Evolutionary conservation across 2,797 vertebrate species (phyloP).

Genomic region (Silurus aristotelis): DNA sequence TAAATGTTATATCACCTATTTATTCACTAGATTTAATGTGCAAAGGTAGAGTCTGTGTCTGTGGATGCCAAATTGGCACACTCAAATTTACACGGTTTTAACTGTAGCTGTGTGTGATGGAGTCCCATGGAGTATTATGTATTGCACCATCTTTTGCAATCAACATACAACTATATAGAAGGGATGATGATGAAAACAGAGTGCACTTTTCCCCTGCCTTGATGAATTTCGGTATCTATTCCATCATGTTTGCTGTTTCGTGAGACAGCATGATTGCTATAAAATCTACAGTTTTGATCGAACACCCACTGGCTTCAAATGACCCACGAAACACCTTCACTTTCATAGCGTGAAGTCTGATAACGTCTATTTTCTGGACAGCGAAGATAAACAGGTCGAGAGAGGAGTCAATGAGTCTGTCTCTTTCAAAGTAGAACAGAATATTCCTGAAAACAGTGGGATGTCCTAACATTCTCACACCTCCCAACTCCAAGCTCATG

Average conservation of each 20-base stretch:
- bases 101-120: background rate
- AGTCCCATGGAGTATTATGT: background rate
- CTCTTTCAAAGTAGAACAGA: background rate
- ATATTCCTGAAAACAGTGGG: background rate
- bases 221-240: background rate
- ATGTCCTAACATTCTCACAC: too few species aligned
- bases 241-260: background rate
- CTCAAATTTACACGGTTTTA: background rate
- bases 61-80: background rate
- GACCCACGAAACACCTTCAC: background rate
- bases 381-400: background rate
- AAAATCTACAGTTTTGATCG: constrained; percentile 11
- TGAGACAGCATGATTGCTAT: background rate
- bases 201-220: background rate
- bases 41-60: background rate
- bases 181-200: background rate
- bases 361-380: constrained; percentile 1
- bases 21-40: background rate
- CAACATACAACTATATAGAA: background rate
- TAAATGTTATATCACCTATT: background rate
- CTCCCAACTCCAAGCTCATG: background rate
- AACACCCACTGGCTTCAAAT: background rate
- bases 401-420: constrained; percentile 10
- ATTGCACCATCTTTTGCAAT: background rate
- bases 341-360: background rate